These are phyloP conservation scores for Ochotona princeps DNA, from an alignment of 2,113 vertebrate species.

Conservation along the genomic window DNA sequence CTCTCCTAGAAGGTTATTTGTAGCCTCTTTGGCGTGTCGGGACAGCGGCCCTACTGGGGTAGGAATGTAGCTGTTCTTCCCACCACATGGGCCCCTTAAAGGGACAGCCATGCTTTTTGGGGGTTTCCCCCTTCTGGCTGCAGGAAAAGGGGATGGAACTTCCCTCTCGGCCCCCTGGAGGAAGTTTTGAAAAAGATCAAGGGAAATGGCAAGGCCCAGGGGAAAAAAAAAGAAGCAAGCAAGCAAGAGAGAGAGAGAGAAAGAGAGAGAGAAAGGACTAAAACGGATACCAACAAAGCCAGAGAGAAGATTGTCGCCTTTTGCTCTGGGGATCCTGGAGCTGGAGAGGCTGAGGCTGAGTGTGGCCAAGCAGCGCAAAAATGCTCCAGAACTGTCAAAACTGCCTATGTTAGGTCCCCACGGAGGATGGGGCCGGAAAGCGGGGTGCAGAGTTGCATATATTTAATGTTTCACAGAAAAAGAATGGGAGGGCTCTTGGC, in stretches of 20 bases:
- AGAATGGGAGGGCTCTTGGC: not conserved
- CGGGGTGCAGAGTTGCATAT: not conserved
- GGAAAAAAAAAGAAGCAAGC: not conserved
- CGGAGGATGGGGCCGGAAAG: not conserved
- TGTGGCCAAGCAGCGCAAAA: constrained; percentile 43
- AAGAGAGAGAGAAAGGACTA: not conserved
- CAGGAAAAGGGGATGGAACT: constrained; percentile 70
- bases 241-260: not conserved
- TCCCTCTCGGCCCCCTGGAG: constrained; percentile 79
- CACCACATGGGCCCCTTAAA: constrained; percentile 88
- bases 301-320: constrained; percentile 68
- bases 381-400: constrained; percentile 68
- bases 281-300: constrained; percentile 77
- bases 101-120: constrained; percentile 83
- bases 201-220: constrained; percentile 71
- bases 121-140: constrained; percentile 59
- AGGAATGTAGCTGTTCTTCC: constrained; percentile 93
- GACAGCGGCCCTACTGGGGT: constrained; percentile 90
- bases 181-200: constrained; percentile 82
- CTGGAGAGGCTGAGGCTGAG: constrained; percentile 59
- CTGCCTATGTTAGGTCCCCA: not conserved
- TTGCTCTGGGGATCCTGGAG: constrained; percentile 61
- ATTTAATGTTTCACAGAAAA: constrained; percentile 38
- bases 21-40: constrained; percentile 91
- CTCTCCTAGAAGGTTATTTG: constrained; percentile 84